Conservation (phyloP, 2,113 vertebrate genomes). For the Miniopterus natalensis region DNA sequence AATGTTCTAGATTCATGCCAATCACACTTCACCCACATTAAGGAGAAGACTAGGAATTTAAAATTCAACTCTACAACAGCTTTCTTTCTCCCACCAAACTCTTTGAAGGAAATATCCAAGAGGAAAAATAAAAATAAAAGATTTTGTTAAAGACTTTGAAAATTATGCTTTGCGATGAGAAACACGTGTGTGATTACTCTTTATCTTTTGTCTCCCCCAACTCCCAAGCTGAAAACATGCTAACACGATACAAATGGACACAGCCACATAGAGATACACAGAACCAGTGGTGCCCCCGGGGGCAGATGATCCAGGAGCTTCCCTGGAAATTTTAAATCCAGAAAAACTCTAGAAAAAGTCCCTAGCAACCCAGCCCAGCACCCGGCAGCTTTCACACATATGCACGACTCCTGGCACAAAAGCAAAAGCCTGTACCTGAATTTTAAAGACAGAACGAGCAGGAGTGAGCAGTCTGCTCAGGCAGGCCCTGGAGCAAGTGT, state of each 20-base stretch:
- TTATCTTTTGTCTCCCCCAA: neutral
- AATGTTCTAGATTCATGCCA: neutral
- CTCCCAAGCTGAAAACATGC: slow-evolving; percentile 47
- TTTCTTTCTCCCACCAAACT: neutral
- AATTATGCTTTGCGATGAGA: slow-evolving; percentile 66
- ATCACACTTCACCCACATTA: neutral
- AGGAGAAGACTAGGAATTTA: slow-evolving; percentile 21
- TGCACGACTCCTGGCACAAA: neutral
- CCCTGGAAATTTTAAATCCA: neutral
- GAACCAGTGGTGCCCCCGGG: neutral
- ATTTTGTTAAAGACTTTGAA: slow-evolving; percentile 71
- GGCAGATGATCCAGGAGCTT: neutral
- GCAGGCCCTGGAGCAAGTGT: neutral
- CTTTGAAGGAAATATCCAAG: slow-evolving; percentile 56
- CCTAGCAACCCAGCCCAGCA: neutral
- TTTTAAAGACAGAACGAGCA: neutral
- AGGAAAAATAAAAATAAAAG: neutral
- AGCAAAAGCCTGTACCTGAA: neutral
- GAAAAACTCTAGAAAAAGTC: neutral
- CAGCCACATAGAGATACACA: neutral
- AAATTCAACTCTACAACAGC: neutral
- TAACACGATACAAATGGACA: slow-evolving; percentile 24
- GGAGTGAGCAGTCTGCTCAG: neutral
- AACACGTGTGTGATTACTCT: slow-evolving; percentile 57
- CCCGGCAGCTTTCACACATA: neutral